Evolutionary conservation across 2,888 invertebrate genomes (phyloP).

Genomic region (Troglohyphantes excavatus): DNA sequence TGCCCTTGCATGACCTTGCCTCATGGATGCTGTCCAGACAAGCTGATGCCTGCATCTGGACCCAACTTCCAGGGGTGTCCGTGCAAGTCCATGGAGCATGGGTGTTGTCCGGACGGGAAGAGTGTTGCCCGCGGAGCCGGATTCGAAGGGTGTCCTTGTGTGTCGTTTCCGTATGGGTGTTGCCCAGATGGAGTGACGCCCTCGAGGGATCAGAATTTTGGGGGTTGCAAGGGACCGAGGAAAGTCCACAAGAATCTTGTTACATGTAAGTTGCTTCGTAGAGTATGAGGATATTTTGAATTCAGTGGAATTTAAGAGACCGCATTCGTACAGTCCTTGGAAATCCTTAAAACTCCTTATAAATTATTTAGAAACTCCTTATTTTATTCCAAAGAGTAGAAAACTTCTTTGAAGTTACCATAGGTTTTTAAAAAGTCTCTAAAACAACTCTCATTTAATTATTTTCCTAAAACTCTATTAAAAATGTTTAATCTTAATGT

Average conservation of each 20-base stretch:
- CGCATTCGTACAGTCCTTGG: too few species aligned
- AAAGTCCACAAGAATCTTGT: constrained; percentile 85
- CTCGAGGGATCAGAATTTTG: constrained; percentile 88
- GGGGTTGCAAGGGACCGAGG: constrained; percentile 80
- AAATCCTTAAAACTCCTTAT: too few species aligned
- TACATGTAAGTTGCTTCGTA: constrained; percentile 82
- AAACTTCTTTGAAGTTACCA: too few species aligned
- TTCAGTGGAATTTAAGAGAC: too few species aligned
- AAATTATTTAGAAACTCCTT: too few species aligned
- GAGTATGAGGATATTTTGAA: too few species aligned
- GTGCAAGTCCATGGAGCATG: constrained; percentile 83
- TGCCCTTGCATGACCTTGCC: constrained; percentile 82
- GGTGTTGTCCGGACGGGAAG: constrained; percentile 83
- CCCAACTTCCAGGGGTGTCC: constrained; percentile 86
- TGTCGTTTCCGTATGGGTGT: constrained; percentile 89
- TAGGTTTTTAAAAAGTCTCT: too few species aligned
- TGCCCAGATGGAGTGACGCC: constrained; percentile 92
- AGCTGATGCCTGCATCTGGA: constrained; percentile 84
- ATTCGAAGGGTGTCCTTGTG: constrained; percentile 84
- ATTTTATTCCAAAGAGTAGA: too few species aligned
- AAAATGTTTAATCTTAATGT: too few species aligned
- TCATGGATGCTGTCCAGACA: constrained; percentile 94
- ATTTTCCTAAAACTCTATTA: too few species aligned
- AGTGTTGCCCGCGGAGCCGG: constrained; percentile 80
- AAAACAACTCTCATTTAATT: too few species aligned